Conservation (phyloP, 2,888 invertebrate species). For the Agrochola macilenta region DNA sequence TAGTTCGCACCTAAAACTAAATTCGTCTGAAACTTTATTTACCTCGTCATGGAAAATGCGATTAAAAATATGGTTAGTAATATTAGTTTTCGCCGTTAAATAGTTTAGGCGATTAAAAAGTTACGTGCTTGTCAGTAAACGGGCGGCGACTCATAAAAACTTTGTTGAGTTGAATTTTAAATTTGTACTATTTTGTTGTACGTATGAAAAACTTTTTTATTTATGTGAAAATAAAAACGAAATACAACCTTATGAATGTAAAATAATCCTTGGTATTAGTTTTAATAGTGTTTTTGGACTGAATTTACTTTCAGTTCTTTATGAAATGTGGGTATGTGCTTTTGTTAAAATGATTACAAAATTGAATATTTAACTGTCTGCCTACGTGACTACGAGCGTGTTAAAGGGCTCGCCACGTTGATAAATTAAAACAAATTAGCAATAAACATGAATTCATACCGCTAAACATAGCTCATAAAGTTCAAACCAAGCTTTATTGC, state of each 20-base stretch:
- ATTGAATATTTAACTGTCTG: constrained; percentile 11
- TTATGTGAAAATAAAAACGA: constrained; percentile 42
- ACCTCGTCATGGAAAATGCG: constrained; percentile 30
- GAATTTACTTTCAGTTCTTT: not conserved
- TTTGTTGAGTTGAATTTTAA: constrained; percentile 57
- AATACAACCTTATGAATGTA: constrained; percentile 29
- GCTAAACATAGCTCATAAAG: constrained; percentile 19
- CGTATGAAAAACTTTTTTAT: constrained; percentile 24
- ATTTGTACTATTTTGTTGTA: constrained; percentile 37
- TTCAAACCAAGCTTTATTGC: constrained; percentile 25
- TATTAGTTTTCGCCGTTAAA: constrained; percentile 56
- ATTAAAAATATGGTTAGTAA: constrained; percentile 49
- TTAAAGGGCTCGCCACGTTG: constrained; percentile 8
- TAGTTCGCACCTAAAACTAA: constrained; percentile 13
- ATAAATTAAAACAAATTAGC: constrained; percentile 36
- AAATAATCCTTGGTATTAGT: constrained; percentile 20
- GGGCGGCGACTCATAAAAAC: constrained; percentile 39
- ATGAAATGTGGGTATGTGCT: not conserved
- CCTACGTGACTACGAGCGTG: constrained; percentile 30
- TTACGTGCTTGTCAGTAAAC: constrained; percentile 37
- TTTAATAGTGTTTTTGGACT: constrained; percentile 11
- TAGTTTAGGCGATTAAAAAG: constrained; percentile 59
- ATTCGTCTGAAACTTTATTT: constrained; percentile 35
- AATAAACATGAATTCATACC: constrained; percentile 29
- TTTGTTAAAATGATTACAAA: constrained; percentile 7